These are phyloP conservation scores for Cephalopholis sonnerati DNA, from an alignment of 2,113 vertebrate genomes.

Conservation along the genomic window DNA sequence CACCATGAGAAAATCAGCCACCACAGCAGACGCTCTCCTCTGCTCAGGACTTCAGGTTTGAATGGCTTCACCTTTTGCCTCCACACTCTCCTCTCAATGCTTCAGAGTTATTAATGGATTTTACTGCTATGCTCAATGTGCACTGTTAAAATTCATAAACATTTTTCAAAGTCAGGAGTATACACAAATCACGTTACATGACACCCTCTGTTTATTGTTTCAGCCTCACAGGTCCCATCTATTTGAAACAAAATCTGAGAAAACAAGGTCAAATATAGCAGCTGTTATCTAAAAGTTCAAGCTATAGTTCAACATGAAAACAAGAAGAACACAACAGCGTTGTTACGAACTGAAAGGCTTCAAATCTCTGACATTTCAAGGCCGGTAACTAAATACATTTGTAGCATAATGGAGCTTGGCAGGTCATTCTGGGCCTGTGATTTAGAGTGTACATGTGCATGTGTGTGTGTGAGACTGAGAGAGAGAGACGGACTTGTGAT, in stretches of 20 bases:
- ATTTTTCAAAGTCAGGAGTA: constrained; percentile 20
- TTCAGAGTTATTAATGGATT: neutral
- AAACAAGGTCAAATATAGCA: constrained; percentile 58
- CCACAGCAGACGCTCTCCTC: no score
- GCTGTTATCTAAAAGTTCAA: constrained; percentile 50
- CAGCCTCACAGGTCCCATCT: constrained; percentile 34
- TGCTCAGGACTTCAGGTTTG: neutral
- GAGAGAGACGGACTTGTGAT: neutral
- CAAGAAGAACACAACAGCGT: constrained; percentile 34
- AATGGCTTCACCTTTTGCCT: constrained; percentile 17
- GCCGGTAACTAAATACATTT: constrained; percentile 77
- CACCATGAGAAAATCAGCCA: no score
- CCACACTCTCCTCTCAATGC: constrained; percentile 7
- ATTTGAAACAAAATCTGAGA: constrained; percentile 62
- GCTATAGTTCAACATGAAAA: constrained; percentile 36
- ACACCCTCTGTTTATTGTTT: constrained; percentile 45
- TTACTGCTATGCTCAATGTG: neutral
- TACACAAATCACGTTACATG: constrained; percentile 36
- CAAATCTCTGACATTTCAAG: constrained; percentile 51
- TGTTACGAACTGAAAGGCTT: constrained; percentile 15
- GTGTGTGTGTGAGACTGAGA: constrained; percentile 25
- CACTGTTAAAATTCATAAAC: constrained; percentile 17
- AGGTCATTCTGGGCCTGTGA: constrained; percentile 63
- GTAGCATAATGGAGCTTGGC: constrained; percentile 70
- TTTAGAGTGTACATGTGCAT: constrained; percentile 57